These are phyloP conservation scores for Harpagoxenus sublaevis DNA, from an alignment of 2,888 invertebrate genomes.

Conservation along the genomic window DNA sequence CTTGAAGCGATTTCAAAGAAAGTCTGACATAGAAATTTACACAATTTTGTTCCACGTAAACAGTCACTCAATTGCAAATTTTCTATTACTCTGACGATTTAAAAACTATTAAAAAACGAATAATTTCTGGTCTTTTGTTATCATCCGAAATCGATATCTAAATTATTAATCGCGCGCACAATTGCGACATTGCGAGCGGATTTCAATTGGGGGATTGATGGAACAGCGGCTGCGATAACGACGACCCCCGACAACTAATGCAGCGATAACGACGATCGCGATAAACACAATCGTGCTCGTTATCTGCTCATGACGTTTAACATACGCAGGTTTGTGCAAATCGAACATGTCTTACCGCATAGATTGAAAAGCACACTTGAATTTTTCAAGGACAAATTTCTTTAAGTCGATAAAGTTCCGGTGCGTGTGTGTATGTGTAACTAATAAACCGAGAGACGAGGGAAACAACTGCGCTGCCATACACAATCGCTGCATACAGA, in stretches of 20 bases:
- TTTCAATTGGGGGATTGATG: conserved; percentile 32
- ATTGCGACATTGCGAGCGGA: not conserved
- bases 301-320: conserved; percentile 23
- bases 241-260: conserved; percentile 28
- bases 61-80: not conserved
- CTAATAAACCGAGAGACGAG: not conserved
- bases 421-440: not conserved
- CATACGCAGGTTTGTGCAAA: conserved; percentile 6
- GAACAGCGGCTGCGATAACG: conserved; percentile 30
- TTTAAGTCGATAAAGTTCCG: not conserved
- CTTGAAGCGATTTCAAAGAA: not conserved
- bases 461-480: not conserved
- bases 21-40: not conserved
- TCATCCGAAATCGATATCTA: not conserved
- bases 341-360: conserved; percentile 18
- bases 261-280: conserved; percentile 25
- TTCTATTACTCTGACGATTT: not conserved
- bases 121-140: not conserved
- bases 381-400: conserved; percentile 40
- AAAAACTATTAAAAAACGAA: not conserved
- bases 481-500: not conserved
- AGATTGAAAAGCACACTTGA: conserved; percentile 25
- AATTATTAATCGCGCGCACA: conserved; percentile 20
- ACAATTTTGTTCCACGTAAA: not conserved
- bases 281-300: conserved; percentile 22